phyloP scores from a whole-genome alignment of 2,888 invertebrate species.

The Phyllotreta striolata region DNA sequence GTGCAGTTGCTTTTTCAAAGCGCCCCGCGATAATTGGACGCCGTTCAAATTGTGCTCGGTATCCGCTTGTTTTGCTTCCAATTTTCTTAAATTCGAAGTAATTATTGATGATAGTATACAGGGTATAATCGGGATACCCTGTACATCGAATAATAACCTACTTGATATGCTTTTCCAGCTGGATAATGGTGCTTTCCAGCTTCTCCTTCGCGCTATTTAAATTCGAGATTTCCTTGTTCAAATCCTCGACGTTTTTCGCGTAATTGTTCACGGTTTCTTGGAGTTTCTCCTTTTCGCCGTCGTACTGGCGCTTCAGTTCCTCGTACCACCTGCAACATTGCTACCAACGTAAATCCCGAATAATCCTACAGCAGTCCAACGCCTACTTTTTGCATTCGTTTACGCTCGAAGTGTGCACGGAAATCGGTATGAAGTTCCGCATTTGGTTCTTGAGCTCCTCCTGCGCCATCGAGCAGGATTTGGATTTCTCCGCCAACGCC shows the following conservation, averaged over 20 bases:
- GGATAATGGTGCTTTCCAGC: conserved; percentile 64
- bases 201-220: conserved; percentile 62
- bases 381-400: conserved; percentile 75
- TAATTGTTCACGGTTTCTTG: conserved; percentile 64
- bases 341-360: background rate
- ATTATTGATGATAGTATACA: no score
- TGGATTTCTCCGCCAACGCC: conserved; percentile 67
- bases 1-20: conserved; percentile 63
- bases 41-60: conserved; percentile 61
- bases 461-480: conserved; percentile 64
- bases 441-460: conserved; percentile 65
- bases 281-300: conserved; percentile 71
- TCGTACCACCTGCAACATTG: conserved; percentile 69
- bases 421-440: conserved; percentile 68
- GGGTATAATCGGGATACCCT: no score
- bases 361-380: background rate
- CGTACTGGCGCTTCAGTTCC: conserved; percentile 77
- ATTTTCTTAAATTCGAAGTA: conserved; percentile 58
- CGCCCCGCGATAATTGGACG: conserved; percentile 63
- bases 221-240: conserved; percentile 63
- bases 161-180: conserved; percentile 64
- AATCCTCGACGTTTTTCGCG: conserved; percentile 60
- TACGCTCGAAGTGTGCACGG: conserved; percentile 72
- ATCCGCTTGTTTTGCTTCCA: conserved; percentile 61
- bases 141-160: no score